These are phyloP conservation scores for Vulpes lagopus DNA, from an alignment of 2,113 vertebrate genomes.

Conservation along the genomic window DNA sequence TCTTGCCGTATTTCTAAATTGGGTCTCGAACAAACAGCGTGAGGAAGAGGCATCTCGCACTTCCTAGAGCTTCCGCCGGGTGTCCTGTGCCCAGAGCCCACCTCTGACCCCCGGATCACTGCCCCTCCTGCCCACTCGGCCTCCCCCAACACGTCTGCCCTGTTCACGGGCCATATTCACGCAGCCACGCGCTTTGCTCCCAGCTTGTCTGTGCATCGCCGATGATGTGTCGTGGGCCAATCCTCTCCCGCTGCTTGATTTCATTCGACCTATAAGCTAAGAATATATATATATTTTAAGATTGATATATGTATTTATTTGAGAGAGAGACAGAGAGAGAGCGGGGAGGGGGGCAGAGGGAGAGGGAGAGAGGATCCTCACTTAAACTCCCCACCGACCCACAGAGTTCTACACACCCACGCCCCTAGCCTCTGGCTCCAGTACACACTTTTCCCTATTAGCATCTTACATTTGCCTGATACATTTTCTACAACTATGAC, in stretches of 20 bases:
- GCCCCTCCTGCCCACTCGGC: accelerated
- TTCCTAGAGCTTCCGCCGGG: background rate
- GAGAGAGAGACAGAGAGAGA: background rate
- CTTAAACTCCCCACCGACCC: background rate
- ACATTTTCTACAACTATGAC: background rate
- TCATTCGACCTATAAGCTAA: background rate
- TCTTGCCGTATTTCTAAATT: background rate
- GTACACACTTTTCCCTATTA: background rate
- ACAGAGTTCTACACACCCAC: accelerated
- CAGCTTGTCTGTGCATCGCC: accelerated
- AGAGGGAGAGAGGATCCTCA: background rate
- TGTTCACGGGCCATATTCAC: accelerated
- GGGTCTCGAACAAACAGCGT: background rate
- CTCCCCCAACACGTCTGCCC: accelerated
- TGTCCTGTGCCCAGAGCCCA: background rate
- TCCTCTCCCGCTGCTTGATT: accelerated
- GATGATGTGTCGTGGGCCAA: accelerated
- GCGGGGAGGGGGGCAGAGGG: background rate
- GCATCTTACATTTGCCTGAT: too few species aligned
- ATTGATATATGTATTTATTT: background rate
- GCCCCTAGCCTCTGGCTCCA: accelerated
- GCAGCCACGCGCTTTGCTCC: too few species aligned
- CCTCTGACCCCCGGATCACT: background rate
- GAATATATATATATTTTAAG: background rate
- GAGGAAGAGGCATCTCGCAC: accelerated